These are phyloP conservation scores for Lithosia quadra DNA, from an alignment of 2,888 invertebrate genomes.

Conservation along the genomic window DNA sequence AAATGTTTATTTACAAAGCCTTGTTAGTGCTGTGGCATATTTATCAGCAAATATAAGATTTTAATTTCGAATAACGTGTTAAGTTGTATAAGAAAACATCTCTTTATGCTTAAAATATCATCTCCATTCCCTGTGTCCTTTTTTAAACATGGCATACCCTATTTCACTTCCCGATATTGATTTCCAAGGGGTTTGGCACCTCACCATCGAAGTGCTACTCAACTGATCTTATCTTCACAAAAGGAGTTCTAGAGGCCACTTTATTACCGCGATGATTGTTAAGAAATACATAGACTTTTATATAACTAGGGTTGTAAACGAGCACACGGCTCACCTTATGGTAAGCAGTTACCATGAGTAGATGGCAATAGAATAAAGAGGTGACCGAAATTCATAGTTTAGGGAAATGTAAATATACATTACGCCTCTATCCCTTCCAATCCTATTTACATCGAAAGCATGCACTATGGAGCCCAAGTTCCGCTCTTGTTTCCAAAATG, in stretches of 20 bases:
- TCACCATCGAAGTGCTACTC: slow-evolving; percentile 24
- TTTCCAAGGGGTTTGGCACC: slow-evolving; percentile 23
- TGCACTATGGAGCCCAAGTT: no score
- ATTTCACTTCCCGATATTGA: slow-evolving; percentile 16
- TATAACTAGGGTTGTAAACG: neutral
- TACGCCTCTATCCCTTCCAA: no score
- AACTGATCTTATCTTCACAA: slow-evolving; percentile 28
- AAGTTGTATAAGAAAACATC: no score
- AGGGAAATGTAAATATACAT: no score
- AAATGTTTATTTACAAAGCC: neutral
- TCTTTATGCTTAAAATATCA: neutral
- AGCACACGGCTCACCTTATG: neutral
- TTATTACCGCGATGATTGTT: slow-evolving; percentile 12
- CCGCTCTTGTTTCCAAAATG: no score
- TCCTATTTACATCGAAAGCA: no score
- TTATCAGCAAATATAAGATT: neutral
- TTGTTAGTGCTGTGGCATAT: neutral
- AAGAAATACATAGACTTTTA: slow-evolving; percentile 10
- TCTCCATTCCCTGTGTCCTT: neutral
- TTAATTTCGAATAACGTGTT: neutral
- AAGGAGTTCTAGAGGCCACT: slow-evolving; percentile 22
- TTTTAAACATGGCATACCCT: neutral
- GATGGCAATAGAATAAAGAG: no score
- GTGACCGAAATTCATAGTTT: neutral
- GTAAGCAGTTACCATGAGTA: neutral